Evolutionary conservation across 2,888 invertebrate genomes (phyloP), one percentile per base, ranked within the genome.

Genomic region (Acanthosepion lycidas): DNA sequence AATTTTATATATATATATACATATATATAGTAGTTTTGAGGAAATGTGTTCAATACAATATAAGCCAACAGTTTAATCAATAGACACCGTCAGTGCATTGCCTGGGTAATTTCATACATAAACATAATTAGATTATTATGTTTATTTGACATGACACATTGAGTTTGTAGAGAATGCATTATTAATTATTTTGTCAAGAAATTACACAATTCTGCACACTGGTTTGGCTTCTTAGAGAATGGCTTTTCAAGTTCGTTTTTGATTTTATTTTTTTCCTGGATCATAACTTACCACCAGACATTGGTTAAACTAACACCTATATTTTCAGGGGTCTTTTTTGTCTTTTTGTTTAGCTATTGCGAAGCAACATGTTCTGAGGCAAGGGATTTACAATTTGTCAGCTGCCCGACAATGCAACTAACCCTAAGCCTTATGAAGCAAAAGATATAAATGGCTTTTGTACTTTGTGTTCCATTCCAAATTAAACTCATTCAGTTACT

Each of bases 91-190:
- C 78, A 33, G n/a, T 33, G n/a, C 78, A n/a, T n/a, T 78, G 15
- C 78, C n/a, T 15, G 15, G 59, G 59, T 59, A 59, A n/a, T 78
- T 33, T 78, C 78, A 59, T n/a, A 78, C 18, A 78, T 33, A 33
- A 78, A 78, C 78, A 78, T 78, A n/a, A 78, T 78, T 78, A 78
- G 78, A 78, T 78, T 78, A 33, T 78, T 78, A 78, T 78, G 78
- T 78, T 78, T 78, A 78, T 78, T 78, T 78, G 78, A n/a, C 78
- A 78, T 78, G 78, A 78, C 78, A 78, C n/a, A 78, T 78, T 78
- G n/a, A 78, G 78, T 78, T n/a, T 78, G 78, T 78, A 78, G n/a
- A 33, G 78, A 78, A 78, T 78, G 15, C n/a, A 78, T 78, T 78
- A 78, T 78, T 78, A 78, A 78, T 78, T 33, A n/a, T 78, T 78